Conservation (phyloP, 2,113 vertebrate genomes). For the Psittacara wagleri region DNA sequence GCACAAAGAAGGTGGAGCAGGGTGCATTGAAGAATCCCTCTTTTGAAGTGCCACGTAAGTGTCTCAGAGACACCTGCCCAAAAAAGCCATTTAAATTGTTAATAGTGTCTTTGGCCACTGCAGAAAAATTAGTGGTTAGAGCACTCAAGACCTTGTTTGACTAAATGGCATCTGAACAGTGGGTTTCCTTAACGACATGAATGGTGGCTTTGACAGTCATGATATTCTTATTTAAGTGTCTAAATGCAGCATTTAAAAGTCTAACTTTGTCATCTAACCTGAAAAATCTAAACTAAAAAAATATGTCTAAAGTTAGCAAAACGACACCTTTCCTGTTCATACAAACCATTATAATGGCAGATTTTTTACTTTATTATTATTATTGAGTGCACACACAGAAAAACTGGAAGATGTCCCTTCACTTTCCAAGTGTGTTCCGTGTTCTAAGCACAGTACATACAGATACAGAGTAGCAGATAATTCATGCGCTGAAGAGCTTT, state of each 20-base stretch:
- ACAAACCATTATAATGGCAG: not conserved
- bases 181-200: not conserved
- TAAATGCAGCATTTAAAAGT: not conserved
- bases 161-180: not conserved
- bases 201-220: not conserved
- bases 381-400: not conserved
- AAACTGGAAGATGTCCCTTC: not conserved
- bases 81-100: not conserved
- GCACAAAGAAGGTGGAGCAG: not conserved
- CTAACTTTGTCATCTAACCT: not conserved
- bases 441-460: not conserved
- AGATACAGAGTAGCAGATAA: not conserved
- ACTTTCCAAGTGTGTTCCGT: not conserved
- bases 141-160: not conserved
- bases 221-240: not conserved
- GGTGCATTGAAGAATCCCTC: not conserved
- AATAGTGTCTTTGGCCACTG: not conserved
- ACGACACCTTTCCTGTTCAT: not conserved
- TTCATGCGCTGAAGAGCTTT: not conserved
- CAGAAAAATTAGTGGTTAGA: not conserved
- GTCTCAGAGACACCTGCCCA: not conserved
- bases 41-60: not conserved
- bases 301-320: not conserved
- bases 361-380: not conserved
- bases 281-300: not conserved